Evolutionary conservation across 1,140 invertebrate species (phyloP), one percentile per base, ranked within the genome.

Genomic region (Leptestheria dahalacensis): DNA sequence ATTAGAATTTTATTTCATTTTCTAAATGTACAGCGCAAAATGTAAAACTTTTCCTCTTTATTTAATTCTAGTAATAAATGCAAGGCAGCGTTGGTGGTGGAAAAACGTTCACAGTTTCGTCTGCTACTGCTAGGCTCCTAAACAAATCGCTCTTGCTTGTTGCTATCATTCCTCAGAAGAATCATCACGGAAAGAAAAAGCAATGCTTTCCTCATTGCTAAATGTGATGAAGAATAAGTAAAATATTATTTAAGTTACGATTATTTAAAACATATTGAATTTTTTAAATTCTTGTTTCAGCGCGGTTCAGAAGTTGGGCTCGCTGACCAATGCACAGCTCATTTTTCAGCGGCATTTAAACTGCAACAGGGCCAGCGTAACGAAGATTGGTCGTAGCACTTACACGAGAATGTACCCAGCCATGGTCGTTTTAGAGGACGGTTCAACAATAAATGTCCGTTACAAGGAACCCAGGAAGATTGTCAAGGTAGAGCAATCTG

Each of bases 391-490:
- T 62, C 75, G 86, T 62, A 73, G 76, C 55, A 65, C 78, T 2
- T 90, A 86, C 70, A 68, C 77, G n/a, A 77, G 80, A 61, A 76
- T 73, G 47, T 91, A 89, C 77, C 85, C 84, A 58, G 85, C 85
- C 0, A 68, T 78, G 48, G 66, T 96, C 0, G 82, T 93, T 23
- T 72, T 82, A 26, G 74, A 87, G 1, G 84, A 95, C 79, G 91
- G 91, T 52, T 88, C 89, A 51, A 86, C 82, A 50, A 81, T 88
- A 61, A 85, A 77, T 41, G 83, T 91, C 25, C 74, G 82, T 64
- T 91, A 94, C 69, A 75, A 82, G 62, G 86, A 90, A 71, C 91
- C 91, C 6, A 73, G 86, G 60, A 79, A 79, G 74, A 86, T 94
- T 61, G 87, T 96, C 24, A 85, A 79, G 75, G 86, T 88, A 74